Conservation (phyloP, 2,113 vertebrate genomes). For the Cynocephalus volans region DNA sequence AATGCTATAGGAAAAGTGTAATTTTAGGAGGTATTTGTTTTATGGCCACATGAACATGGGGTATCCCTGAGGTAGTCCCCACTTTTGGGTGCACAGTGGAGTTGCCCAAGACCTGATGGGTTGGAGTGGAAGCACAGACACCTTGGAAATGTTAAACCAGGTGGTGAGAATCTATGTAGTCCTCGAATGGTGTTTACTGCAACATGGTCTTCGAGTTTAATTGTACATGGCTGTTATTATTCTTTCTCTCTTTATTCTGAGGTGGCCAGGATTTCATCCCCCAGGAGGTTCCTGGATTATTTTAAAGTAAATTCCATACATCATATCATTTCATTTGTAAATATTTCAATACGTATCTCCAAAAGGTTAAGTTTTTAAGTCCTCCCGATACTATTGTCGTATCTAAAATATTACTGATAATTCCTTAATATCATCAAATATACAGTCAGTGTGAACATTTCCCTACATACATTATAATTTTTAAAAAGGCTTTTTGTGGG, state of each 20-base stretch:
- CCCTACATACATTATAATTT: neutral
- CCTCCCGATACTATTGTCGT: neutral
- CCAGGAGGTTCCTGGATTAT: neutral
- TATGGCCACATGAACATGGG: neutral
- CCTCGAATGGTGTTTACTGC: neutral
- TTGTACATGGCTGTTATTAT: neutral
- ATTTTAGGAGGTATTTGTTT: neutral
- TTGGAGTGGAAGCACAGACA: neutral
- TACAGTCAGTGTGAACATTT: neutral
- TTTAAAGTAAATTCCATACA: constrained; percentile 15
- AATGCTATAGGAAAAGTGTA: neutral
- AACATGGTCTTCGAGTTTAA: neutral
- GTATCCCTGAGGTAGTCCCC: neutral
- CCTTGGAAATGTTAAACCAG: neutral
- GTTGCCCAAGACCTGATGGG: neutral
- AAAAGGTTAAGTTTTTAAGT: neutral
- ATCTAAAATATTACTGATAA: neutral
- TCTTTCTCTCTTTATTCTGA: neutral
- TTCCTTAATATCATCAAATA: constrained; percentile 11
- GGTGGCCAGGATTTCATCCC: neutral
- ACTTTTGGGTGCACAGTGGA: neutral
- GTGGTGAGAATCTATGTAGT: neutral
- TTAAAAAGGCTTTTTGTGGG: neutral
- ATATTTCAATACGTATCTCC: constrained; percentile 5
- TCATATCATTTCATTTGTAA: constrained; percentile 17